A percentile compares a stretch with the other conserved stretches of the same genome.
Evolutionary conservation across 2,888 invertebrate genomes (phyloP).

Genomic region (Scaptomyza tumidula): DNA sequence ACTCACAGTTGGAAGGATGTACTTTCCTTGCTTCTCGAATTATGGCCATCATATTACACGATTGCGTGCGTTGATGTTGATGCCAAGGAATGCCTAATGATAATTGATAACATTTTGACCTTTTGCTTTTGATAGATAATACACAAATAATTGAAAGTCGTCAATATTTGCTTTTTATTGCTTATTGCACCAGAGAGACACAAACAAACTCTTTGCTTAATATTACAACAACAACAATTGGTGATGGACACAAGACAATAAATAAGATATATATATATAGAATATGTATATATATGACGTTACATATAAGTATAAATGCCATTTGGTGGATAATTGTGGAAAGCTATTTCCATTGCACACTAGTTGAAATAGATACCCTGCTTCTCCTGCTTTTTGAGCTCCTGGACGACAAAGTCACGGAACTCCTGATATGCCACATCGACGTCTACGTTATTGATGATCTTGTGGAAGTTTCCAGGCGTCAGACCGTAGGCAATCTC

Average conservation of each 20-base stretch:
- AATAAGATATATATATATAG: neutral
- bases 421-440: conserved; percentile 92
- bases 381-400: conserved; percentile 86
- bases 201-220: conserved; percentile 61
- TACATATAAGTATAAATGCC: conserved; percentile 53
- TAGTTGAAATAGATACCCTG: conserved; percentile 84
- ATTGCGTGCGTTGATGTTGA: conserved; percentile 44
- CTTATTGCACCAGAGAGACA: conserved; percentile 36
- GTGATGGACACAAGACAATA: conserved; percentile 24
- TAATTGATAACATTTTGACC: conserved; percentile 59
- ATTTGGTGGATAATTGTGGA: conserved; percentile 14
- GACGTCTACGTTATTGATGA: conserved; percentile 92
- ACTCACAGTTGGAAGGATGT: neutral
- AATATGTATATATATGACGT: neutral
- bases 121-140: conserved; percentile 23
- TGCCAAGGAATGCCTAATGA: neutral
- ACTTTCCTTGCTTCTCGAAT: neutral
- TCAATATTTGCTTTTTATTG: conserved; percentile 47
- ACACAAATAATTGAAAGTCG: conserved; percentile 20
- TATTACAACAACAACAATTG: conserved; percentile 63
- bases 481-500: conserved; percentile 93
- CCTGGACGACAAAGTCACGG: conserved; percentile 88
- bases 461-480: conserved; percentile 91
- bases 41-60: conserved; percentile 11
- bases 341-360: conserved; percentile 34